Evolutionary conservation across 2,113 vertebrate species (phyloP), one percentile per base, ranked within the genome.

Genomic region (Silurus asotus): DNA sequence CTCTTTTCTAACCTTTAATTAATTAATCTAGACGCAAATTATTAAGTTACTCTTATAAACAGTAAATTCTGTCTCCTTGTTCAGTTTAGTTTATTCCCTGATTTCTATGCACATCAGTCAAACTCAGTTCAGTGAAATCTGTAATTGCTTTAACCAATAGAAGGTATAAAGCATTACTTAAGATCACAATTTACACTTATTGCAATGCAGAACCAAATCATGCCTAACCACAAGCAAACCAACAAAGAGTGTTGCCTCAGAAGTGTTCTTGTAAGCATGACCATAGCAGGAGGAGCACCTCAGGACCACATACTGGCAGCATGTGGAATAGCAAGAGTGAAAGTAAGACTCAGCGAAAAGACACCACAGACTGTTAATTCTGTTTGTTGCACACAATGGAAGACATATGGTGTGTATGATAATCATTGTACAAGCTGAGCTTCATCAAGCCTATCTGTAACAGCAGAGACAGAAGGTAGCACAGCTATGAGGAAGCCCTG

Each of bases 371-470:
- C 10, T 81, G 59, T 64, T 64, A 48, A 62, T 62, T 49, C 20
- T 48, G 37, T 58, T 78, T 59, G 77, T 28, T 59, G 28, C 77
- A 58, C 45, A 45, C 20, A 51, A 15, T 65, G 25, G 19, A 81
- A 64, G 45, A 49, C 59, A 81, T 81, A 81, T 81, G 79, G 48
- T 81, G 20, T 64, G 14, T 51, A 64, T 65, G 45, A 65, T 81
- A 81, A 58, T 84, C 56, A 49, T 84, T 59, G 8, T 84, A 37
- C 82, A 84, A 15, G 69, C 67, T 74, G 28, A 75, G 55, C 20
- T 84, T 56, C 69, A 74, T 19, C 82, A 84, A 17, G 56, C 23
- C 70, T 51, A 8, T 8, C 23, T 13, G 7, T 84, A 76, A 25
- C 45, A 45, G 20, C 3, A 61, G 56, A 84, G 56, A 45, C 53